Conservation (phyloP, 2,113 vertebrate genomes). For the Haplochromis vanheusdeni region DNA sequence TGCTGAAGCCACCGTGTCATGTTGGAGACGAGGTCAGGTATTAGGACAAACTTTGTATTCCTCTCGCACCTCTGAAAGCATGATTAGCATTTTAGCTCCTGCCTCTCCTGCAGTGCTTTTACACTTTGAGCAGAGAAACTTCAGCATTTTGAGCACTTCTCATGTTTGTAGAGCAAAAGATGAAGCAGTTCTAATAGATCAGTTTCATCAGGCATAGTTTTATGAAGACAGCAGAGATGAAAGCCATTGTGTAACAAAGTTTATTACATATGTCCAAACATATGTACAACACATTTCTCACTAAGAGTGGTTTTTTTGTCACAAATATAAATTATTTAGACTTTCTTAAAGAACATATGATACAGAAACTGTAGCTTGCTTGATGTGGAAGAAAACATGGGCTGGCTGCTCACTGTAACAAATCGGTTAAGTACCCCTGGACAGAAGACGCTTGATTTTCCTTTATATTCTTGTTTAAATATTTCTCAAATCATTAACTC, state of each 20-base stretch:
- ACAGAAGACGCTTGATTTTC: neutral
- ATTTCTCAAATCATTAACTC: neutral
- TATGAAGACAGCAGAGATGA: neutral
- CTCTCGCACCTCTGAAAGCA: neutral
- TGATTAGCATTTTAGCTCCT: neutral
- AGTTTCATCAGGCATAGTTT: neutral
- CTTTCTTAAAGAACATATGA: conserved; percentile 59
- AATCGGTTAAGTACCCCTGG: neutral
- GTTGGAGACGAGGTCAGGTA: neutral
- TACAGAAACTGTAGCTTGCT: conserved; percentile 40
- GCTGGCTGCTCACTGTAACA: conserved; percentile 29
- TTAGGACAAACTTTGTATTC: neutral
- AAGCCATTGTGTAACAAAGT: conserved; percentile 94
- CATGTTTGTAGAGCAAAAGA: neutral
- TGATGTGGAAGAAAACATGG: conserved; percentile 26
- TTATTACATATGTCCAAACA: conserved; percentile 98
- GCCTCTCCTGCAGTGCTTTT: neutral
- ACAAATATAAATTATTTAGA: conserved; percentile 99
- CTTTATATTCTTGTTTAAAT: neutral
- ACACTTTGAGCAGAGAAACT: neutral
- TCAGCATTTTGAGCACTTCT: neutral
- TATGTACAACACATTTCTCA: conserved; percentile 95
- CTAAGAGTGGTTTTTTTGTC: conserved; percentile 86
- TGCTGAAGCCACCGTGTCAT: neutral
- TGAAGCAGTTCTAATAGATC: neutral